phyloP scores from a whole-genome alignment of 2,888 invertebrate species.

The Phymatocera aterrima region DNA sequence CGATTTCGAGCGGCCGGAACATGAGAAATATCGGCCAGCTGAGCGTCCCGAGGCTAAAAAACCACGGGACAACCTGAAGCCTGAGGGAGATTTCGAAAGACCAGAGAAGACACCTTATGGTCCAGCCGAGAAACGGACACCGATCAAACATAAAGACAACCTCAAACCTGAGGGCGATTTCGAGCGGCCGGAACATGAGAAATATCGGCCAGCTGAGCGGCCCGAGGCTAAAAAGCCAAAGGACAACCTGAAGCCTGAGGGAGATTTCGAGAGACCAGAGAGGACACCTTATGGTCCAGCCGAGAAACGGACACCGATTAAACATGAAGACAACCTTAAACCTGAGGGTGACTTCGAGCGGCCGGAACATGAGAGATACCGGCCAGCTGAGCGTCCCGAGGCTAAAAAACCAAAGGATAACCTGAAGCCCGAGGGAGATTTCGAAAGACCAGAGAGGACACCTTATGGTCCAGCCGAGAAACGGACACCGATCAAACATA shows the following conservation, averaged over 20 bases:
- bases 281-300: conserved; percentile 74
- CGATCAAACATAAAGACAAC: conserved; percentile 72
- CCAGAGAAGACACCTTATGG: conserved; percentile 73
- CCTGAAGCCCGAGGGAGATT: conserved; percentile 71
- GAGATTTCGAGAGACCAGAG: conserved; percentile 75
- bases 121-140: conserved; percentile 74
- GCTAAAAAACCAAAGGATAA: conserved; percentile 70
- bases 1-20: conserved; percentile 72
- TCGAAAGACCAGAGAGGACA: conserved; percentile 69
- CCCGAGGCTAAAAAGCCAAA: conserved; percentile 77
- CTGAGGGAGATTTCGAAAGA: conserved; percentile 79
- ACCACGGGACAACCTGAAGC: conserved; percentile 80
- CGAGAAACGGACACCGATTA: conserved; percentile 77
- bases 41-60: conserved; percentile 45
- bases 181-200: conserved; percentile 62
- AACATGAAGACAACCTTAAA: conserved; percentile 78
- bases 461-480: conserved; percentile 64
- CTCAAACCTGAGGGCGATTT: conserved; percentile 73
- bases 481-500: conserved; percentile 69
- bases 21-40: conserved; percentile 74
- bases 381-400: conserved; percentile 73
- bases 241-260: conserved; percentile 81
- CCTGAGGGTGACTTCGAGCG: conserved; percentile 72
- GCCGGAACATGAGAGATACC: conserved; percentile 70
- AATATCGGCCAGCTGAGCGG: conserved; percentile 75